These are phyloP conservation scores for Neodiprion pinetum DNA, from an alignment of 1,140 invertebrate species.

Conservation along the genomic window DNA sequence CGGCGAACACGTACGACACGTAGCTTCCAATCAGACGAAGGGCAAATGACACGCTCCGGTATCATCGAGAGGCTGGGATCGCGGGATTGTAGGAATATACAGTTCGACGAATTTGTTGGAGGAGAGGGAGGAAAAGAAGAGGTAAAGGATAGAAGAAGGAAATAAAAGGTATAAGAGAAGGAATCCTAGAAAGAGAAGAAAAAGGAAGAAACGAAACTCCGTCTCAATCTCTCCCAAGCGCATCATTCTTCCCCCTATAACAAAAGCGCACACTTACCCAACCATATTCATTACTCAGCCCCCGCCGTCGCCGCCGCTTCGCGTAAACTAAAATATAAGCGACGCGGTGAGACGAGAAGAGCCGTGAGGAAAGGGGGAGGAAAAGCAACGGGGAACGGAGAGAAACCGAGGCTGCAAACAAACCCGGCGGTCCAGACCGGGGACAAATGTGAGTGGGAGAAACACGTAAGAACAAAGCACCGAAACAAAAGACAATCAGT, in stretches of 20 bases:
- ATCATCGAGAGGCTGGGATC: neutral
- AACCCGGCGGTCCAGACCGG: neutral
- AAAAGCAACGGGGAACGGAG: neutral
- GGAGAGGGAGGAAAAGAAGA: neutral
- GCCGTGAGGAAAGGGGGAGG: neutral
- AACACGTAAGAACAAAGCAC: constrained; percentile 39
- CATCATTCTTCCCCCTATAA: neutral
- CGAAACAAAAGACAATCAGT: constrained; percentile 43
- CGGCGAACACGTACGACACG: constrained; percentile 3
- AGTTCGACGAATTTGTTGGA: neutral
- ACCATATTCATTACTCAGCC: constrained; percentile 4
- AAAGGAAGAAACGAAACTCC: neutral
- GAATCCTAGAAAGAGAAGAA: neutral
- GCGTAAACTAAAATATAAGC: constrained; percentile 8
- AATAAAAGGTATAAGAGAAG: neutral
- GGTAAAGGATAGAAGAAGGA: neutral
- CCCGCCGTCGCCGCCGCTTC: neutral
- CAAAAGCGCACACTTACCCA: constrained; percentile 2
- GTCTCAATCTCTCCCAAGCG: constrained; percentile 6
- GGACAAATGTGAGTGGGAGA: constrained; percentile 26
- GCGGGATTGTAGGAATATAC: neutral
- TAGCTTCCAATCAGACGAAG: constrained; percentile 5
- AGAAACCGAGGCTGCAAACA: neutral
- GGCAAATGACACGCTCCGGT: neutral
- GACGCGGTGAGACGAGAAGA: neutral